Evolutionary conservation across 2,888 invertebrate genomes (phyloP).

Genomic region (Eledona agricola): DNA sequence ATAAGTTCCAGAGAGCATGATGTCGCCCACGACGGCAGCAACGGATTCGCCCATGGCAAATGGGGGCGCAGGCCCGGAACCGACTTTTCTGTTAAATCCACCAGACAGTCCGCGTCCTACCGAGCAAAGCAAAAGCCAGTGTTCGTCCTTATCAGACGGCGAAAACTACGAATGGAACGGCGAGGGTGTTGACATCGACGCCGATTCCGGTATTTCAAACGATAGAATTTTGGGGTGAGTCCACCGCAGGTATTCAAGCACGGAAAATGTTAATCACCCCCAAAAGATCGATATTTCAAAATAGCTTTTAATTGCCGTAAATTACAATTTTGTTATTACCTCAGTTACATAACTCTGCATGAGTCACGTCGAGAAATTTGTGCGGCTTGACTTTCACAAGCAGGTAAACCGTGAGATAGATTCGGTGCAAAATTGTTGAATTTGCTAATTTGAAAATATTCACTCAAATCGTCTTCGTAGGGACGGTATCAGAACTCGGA

Average conservation of each 20-base stretch:
- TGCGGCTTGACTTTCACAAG: slow-evolving; percentile 27
- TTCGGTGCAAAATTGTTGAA: too few relatives aligned
- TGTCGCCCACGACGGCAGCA: slow-evolving; percentile 36
- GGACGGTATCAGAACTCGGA: slow-evolving; percentile 69
- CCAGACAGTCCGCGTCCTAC: slow-evolving; percentile 57
- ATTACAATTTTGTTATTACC: slow-evolving; percentile 11
- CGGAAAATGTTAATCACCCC: slow-evolving; percentile 20
- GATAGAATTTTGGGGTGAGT: slow-evolving; percentile 46
- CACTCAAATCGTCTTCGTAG: slow-evolving; percentile 49
- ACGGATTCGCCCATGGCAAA: slow-evolving; percentile 33
- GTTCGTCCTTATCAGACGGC: slow-evolving; percentile 74
- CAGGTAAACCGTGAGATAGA: slow-evolving; percentile 30
- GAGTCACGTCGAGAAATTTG: slow-evolving; percentile 30
- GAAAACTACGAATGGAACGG: slow-evolving; percentile 82
- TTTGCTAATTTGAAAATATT: slow-evolving; percentile 14
- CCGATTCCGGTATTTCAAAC: slow-evolving; percentile 53
- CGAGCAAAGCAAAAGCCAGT: slow-evolving; percentile 62
- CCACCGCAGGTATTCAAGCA: slow-evolving; percentile 7
- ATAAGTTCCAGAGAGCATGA: slow-evolving; percentile 37
- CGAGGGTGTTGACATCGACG: slow-evolving; percentile 69
- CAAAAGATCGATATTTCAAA: slow-evolving; percentile 15
- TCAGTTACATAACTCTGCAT: slow-evolving; percentile 16
- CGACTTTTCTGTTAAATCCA: slow-evolving; percentile 35
- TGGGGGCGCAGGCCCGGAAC: slow-evolving; percentile 38
- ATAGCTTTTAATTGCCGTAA: slow-evolving; percentile 6